Evolutionary conservation across 2,888 invertebrate species (phyloP).

Genomic region (Thumatha senex): DNA sequence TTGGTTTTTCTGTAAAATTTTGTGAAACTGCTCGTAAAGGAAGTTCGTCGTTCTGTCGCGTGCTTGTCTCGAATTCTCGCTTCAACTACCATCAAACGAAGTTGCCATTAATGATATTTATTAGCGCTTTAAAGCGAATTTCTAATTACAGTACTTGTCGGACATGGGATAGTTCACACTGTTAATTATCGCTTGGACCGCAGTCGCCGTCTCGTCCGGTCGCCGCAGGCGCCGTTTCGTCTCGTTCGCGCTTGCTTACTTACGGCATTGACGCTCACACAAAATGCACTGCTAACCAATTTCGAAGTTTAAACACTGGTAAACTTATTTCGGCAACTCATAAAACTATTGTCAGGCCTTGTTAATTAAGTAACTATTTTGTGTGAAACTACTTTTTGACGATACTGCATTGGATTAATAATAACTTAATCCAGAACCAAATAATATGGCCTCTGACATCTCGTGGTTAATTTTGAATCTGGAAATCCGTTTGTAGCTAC

Average conservation of each 20-base stretch:
- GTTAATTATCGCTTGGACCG: constrained; percentile 73
- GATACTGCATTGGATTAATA: too few species aligned
- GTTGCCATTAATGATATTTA: constrained; percentile 57
- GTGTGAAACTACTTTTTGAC: constrained; percentile 19
- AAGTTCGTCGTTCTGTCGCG: background rate
- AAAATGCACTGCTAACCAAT: constrained; percentile 77
- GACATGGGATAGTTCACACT: constrained; percentile 71
- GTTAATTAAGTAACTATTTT: constrained; percentile 56
- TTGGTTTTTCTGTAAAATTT: background rate
- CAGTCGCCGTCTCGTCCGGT: constrained; percentile 36
- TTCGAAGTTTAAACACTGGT: constrained; percentile 71
- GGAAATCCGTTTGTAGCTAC: too few species aligned
- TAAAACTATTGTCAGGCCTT: constrained; percentile 72
- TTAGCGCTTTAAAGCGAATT: constrained; percentile 67
- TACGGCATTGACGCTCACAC: constrained; percentile 46
- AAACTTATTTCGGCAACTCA: constrained; percentile 78
- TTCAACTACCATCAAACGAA: constrained; percentile 1
- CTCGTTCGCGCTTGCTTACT: constrained; percentile 36
- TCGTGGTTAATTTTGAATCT: too few species aligned
- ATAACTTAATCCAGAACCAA: too few species aligned
- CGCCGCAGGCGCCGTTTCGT: constrained; percentile 60
- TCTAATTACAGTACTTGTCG: constrained; percentile 66
- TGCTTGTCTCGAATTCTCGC: too few species aligned
- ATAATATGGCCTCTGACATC: too few species aligned
- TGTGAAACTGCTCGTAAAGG: background rate